Evolutionary conservation across 2,113 vertebrate species (phyloP).

Genomic region (Chloebia gouldiae): DNA sequence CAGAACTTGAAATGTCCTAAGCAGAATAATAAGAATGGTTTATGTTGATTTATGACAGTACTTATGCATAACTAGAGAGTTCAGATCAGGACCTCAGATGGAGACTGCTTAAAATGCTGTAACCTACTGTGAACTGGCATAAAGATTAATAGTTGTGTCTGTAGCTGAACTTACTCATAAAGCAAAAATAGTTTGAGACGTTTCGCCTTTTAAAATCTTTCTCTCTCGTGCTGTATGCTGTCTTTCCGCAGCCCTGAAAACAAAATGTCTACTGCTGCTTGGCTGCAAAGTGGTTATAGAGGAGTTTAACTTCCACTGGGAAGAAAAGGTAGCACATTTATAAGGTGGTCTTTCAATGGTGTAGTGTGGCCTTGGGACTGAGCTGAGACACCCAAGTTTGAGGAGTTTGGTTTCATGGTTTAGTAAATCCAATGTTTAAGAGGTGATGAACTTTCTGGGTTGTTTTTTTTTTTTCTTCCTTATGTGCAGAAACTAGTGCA

Average conservation of each 20-base stretch:
- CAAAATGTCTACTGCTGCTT: conserved; percentile 18
- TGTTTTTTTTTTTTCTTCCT: not conserved
- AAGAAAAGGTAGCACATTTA: conserved; percentile 16
- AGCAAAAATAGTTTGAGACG: not conserved
- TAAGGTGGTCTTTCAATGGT: not conserved
- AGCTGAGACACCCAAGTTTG: not conserved
- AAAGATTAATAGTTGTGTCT: not conserved
- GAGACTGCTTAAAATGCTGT: not conserved
- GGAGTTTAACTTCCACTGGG: conserved; percentile 36
- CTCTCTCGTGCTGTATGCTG: not conserved
- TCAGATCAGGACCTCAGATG: not conserved
- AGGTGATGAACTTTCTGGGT: not conserved
- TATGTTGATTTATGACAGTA: not conserved
- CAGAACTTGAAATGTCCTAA: not conserved
- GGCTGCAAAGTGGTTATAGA: conserved; percentile 8
- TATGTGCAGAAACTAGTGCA: not conserved
- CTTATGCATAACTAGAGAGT: not conserved
- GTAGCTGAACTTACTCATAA: not conserved
- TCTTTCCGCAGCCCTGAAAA: conserved; percentile 17
- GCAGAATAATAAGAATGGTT: not conserved
- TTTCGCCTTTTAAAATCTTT: not conserved
- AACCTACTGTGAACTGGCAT: not conserved
- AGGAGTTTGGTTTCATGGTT: not conserved
- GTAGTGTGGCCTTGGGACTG: not conserved
- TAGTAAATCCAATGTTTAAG: not conserved